phyloP scores from a whole-genome alignment of 2,888 invertebrate genomes.

The Stegophylla sp. region DNA sequence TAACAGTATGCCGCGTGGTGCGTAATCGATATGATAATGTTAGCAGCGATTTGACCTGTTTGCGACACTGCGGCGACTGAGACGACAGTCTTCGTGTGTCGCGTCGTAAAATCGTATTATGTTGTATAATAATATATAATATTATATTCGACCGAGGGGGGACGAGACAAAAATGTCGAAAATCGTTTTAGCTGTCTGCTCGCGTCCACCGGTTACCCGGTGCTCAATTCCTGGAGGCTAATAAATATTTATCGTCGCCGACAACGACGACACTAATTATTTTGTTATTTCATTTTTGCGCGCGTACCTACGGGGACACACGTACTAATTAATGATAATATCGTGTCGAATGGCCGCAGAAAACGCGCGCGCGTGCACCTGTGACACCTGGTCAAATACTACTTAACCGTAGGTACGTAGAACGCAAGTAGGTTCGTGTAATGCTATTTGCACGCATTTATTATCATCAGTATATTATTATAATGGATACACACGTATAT shows the following conservation, averaged over 20 bases:
- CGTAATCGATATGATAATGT: slow-evolving; percentile 30
- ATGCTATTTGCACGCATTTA: not conserved
- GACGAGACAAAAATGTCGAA: not conserved
- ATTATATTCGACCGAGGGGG: no score
- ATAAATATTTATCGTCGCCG: no score
- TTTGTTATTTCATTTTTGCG: not conserved
- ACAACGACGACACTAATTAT: no score
- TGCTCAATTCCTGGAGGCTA: no score
- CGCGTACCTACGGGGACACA: slow-evolving; percentile 1
- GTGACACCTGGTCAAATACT: slow-evolving; percentile 25
- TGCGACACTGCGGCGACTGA: not conserved
- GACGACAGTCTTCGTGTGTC: not conserved
- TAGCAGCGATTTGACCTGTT: not conserved
- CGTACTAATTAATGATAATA: slow-evolving; percentile 12
- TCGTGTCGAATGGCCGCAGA: slow-evolving; percentile 2
- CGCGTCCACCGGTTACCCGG: not conserved
- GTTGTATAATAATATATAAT: not conserved
- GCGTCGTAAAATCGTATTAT: no score
- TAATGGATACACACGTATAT: no score
- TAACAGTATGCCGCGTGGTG: not conserved
- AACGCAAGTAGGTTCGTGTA: not conserved
- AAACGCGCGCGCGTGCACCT: not conserved
- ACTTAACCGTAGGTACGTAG: no score
- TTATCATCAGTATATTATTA: not conserved
- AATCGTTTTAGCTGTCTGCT: not conserved